A percentile compares a stretch with the other conserved stretches of the same genome.
phyloP scores from a whole-genome alignment of 2,113 vertebrate species.

The Clupea harengus region DNA sequence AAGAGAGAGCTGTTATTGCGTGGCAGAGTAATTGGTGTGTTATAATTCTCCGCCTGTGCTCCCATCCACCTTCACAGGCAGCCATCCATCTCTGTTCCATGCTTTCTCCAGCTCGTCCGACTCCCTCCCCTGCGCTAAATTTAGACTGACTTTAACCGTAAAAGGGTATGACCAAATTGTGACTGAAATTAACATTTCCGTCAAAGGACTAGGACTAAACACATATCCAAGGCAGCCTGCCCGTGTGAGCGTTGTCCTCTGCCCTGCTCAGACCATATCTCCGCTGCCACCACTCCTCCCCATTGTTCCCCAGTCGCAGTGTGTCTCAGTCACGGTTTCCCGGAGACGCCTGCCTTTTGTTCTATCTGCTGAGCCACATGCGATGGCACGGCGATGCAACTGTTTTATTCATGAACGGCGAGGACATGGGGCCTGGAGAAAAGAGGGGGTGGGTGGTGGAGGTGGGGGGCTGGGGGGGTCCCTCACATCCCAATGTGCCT shows the following conservation, averaged over 20 bases:
- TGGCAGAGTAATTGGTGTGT: constrained; percentile 18
- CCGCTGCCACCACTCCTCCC: constrained; percentile 63
- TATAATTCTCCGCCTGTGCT: constrained; percentile 7
- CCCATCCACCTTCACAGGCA: background rate
- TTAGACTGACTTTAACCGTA: background rate
- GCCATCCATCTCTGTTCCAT: background rate
- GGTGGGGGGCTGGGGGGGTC: constrained; percentile 28
- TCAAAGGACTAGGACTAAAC: background rate
- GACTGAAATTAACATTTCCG: constrained; percentile 16
- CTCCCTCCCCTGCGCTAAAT: background rate
- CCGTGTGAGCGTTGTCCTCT: constrained; percentile 58
- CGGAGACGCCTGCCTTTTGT: constrained; percentile 70
- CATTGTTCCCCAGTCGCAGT: constrained; percentile 66
- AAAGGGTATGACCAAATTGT: constrained; percentile 5
- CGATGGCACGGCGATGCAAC: constrained; percentile 63
- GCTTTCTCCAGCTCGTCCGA: background rate
- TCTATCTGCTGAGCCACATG: constrained; percentile 66
- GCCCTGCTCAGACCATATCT: constrained; percentile 53
- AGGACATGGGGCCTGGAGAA: constrained; percentile 70
- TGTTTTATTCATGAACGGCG: constrained; percentile 76
- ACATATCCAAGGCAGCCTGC: background rate
- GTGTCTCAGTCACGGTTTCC: constrained; percentile 64
- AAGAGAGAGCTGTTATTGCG: constrained; percentile 19
- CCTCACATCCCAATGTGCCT: constrained; percentile 9
- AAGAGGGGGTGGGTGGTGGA: constrained; percentile 49